phyloP scores from a whole-genome alignment of 1,140 invertebrate species.

The Drosophila dunni region DNA sequence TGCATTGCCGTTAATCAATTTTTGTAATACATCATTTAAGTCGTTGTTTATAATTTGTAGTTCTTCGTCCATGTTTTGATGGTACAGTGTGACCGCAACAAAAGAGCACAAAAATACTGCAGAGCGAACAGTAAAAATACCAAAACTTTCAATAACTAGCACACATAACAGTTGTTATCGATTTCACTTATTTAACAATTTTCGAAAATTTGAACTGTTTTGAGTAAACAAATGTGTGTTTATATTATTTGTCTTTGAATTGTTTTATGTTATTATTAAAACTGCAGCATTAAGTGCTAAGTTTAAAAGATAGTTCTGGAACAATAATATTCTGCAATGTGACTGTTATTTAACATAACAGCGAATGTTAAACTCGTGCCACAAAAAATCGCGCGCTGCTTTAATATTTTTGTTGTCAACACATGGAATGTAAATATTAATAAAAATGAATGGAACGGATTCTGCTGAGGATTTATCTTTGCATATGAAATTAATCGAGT shows the following conservation, averaged over 20 bases:
- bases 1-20: conserved; percentile 12
- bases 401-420: not conserved
- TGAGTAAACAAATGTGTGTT: too few species aligned
- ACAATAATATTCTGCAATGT: not conserved
- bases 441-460: not conserved
- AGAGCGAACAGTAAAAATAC: not conserved
- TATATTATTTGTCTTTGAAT: not conserved
- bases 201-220: too few species aligned
- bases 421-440: too few species aligned
- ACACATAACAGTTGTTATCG: conserved; percentile 3
- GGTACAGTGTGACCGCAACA: conserved; percentile 1
- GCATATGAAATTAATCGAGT: conserved; percentile 23
- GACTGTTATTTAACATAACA: conserved; percentile 9
- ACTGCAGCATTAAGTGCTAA: too few species aligned
- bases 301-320: too few species aligned
- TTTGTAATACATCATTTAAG: conserved; percentile 43
- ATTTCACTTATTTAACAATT: not conserved
- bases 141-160: not conserved
- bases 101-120: not conserved
- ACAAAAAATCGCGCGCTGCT: conserved; percentile 2
- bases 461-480: not conserved
- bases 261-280: too few species aligned
- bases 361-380: not conserved
- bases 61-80: conserved; percentile 55
- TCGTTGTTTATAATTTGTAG: conserved; percentile 50